A percentile compares a stretch with the other conserved stretches of the same genome.
Conservation (phyloP, 2,888 invertebrate genomes). For the Loripinus fragilis region DNA sequence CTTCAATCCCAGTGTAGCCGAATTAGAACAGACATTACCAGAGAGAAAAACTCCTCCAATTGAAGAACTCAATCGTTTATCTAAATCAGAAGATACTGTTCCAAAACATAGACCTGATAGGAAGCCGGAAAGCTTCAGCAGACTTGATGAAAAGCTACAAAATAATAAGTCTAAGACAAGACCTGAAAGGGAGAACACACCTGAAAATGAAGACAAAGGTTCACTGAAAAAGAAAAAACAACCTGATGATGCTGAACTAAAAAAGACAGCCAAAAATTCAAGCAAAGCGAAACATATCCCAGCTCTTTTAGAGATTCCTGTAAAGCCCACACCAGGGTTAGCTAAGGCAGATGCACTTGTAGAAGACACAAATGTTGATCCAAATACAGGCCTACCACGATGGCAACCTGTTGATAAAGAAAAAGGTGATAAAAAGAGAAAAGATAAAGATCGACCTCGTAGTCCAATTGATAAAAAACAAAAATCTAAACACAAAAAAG, state of each 20-base stretch:
- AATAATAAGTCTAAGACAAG: too few species aligned
- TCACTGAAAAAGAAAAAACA: background rate
- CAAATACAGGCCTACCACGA: conserved; percentile 32
- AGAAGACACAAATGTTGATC: conserved; percentile 24
- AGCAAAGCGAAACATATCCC: background rate
- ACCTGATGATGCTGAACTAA: background rate
- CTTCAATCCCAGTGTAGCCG: background rate
- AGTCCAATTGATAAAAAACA: background rate
- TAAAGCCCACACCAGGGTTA: conserved; percentile 4
- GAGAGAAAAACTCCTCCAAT: conserved; percentile 1
- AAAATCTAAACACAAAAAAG: background rate
- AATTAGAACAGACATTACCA: background rate
- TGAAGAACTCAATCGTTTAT: background rate
- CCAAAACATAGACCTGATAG: too few species aligned
- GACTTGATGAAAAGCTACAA: too few species aligned
- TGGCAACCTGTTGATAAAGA: conserved; percentile 26
- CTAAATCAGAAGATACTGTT: background rate
- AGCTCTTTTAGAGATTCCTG: background rate
- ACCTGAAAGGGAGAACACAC: too few species aligned
- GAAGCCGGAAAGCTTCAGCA: too few species aligned
- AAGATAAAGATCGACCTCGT: background rate
- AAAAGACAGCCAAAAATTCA: background rate
- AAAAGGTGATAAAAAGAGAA: background rate
- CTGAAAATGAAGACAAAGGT: too few species aligned
- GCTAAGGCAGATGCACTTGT: background rate